Base-by-base conservation (phyloP, 1,140 invertebrate genomes). In the Paracyclopina nana region DNA sequence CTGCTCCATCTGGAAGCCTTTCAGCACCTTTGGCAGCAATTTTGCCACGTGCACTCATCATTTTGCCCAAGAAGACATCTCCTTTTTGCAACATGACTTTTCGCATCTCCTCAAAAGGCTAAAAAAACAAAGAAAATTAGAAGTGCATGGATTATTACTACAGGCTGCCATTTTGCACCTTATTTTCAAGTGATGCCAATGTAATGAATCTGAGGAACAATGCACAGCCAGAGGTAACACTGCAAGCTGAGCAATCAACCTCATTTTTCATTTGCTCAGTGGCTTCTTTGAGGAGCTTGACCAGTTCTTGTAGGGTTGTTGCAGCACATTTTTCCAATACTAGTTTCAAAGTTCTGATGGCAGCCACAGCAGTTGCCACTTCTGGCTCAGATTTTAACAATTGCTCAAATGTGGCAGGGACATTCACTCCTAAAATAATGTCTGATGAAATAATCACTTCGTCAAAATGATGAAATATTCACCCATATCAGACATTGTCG, bases 171-270 rank as follows among this genome's bases (percentile, higher is more conserved):
- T n/a, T n/a, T n/a, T n/a, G n/a, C n/a, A n/a, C n/a, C n/a, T n/a
- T n/a, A n/a, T n/a, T n/a, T n/a, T n/a, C n/a, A n/a, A n/a, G n/a
- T 65, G 59, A 78, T 77, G 82, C 75, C 44, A 91, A 69, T 11
- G 91, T 94, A 54, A 95, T 95, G 59, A 92, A 95, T 43, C 90
- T 72, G 55, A 88, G 72, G 59, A 95, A 95, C 5, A 95, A 68
- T 69, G 92, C 85, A 62, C 82, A 83, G 6, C 83, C 86, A 14
- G 87, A 92, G 26, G 76, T 77, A 50, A 95, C 82, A 8, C 85
- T 81, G 6, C 82, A 80, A 2, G 82, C 74, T 29, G 82, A 29
- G 18, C 14, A 31, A 14, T 22, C 16, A 1, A 48, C 43, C 24
- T 29, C 48, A 26, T 27, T 11, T 20, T 38, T 29, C n/a, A 24